A percentile compares a stretch with the other conserved stretches of the same genome.
Evolutionary conservation across 2,113 vertebrate genomes (phyloP).

Genomic region (Chionodraco myersi): DNA sequence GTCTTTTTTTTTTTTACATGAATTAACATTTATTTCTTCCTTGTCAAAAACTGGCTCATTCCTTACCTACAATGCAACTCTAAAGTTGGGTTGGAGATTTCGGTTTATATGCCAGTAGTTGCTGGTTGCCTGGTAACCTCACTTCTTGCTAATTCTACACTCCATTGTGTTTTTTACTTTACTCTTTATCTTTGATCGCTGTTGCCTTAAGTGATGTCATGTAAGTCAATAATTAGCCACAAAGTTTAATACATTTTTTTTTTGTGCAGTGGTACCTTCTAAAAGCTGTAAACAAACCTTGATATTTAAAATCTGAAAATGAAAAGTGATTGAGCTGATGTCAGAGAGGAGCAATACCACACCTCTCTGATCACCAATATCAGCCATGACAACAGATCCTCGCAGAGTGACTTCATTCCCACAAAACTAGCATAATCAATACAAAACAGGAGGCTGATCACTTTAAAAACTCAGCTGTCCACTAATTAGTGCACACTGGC

Average conservation of each 20-base stretch:
- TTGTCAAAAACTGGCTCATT: background rate
- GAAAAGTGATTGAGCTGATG: slow-evolving; percentile 37
- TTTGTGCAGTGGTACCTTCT: background rate
- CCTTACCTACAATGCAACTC: slow-evolving; percentile 6
- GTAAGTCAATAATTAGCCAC: background rate
- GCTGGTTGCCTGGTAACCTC: background rate
- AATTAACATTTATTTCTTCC: background rate
- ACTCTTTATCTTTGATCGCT: background rate
- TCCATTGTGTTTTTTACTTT: too few species aligned
- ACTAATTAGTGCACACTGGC: slow-evolving; percentile 49
- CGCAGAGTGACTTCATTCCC: slow-evolving; percentile 70
- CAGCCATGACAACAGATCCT: slow-evolving; percentile 51
- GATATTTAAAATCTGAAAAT: background rate
- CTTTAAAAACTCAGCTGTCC: slow-evolving; percentile 41
- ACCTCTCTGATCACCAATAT: slow-evolving; percentile 34
- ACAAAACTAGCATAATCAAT: slow-evolving; percentile 60
- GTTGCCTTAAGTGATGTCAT: background rate
- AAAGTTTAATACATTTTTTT: background rate
- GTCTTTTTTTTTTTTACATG: background rate
- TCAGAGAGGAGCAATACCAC: slow-evolving; percentile 35
- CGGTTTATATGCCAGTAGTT: background rate
- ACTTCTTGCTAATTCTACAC: background rate
- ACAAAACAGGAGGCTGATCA: slow-evolving; percentile 36
- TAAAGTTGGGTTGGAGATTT: background rate
- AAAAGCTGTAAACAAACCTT: slow-evolving; percentile 18